phyloP scores from a whole-genome alignment of 2,113 vertebrate genomes.

The Oxyura jamaicensis region DNA sequence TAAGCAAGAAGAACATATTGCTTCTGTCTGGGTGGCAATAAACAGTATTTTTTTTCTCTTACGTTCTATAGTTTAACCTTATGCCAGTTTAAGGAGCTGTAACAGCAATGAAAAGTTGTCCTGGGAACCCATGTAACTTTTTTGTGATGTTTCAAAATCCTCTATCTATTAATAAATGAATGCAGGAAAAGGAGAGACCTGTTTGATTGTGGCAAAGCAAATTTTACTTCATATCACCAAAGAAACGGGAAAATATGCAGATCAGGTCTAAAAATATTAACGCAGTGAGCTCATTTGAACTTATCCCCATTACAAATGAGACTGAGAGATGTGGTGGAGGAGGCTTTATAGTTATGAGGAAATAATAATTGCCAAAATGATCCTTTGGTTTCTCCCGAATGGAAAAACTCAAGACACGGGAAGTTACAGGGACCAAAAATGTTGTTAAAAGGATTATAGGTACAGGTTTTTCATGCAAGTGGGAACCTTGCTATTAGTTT shows the following conservation, averaged over 20 bases:
- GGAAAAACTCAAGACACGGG: not conserved
- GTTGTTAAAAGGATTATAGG: not conserved
- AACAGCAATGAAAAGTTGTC: not conserved
- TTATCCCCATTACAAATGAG: not conserved
- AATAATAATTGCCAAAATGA: constrained; percentile 18
- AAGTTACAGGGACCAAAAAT: not conserved
- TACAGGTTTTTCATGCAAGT: not conserved
- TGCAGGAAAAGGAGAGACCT: constrained; percentile 2
- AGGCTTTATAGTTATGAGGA: not conserved
- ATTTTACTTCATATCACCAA: not conserved
- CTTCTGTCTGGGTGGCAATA: not conserved
- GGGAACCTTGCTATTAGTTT: not conserved
- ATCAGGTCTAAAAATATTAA: constrained; percentile 9
- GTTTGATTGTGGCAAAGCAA: not conserved
- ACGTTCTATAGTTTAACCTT: not conserved
- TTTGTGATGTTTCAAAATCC: not conserved
- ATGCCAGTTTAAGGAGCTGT: not conserved
- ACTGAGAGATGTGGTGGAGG: not conserved
- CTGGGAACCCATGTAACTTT: not conserved
- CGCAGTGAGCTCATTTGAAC: not conserved
- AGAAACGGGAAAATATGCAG: not conserved
- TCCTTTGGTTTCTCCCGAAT: not conserved
- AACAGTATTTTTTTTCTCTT: not conserved
- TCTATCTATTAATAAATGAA: not conserved
- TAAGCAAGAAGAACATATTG: not conserved